These are phyloP conservation scores for Gonioctena quinquepunctata DNA, from an alignment of 1,140 invertebrate genomes.

Conservation along the genomic window DNA sequence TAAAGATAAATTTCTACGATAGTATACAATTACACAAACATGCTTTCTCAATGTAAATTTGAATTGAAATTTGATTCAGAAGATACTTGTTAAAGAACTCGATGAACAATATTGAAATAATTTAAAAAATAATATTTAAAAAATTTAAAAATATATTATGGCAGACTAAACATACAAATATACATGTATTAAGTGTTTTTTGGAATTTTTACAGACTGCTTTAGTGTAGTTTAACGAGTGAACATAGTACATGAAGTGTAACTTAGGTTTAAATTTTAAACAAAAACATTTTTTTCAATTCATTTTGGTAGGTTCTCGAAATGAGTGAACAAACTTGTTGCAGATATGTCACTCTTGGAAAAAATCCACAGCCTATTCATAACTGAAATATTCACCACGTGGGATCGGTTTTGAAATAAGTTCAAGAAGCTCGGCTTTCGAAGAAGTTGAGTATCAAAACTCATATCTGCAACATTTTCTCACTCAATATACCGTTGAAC, in stretches of 20 bases:
- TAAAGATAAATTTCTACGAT: conserved; percentile 36
- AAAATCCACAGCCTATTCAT: background rate
- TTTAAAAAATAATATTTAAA: conserved; percentile 29
- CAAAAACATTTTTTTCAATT: background rate
- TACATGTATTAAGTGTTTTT: too few relatives aligned
- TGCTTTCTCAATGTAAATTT: conserved; percentile 22
- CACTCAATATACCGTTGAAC: background rate
- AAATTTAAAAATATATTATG: conserved; percentile 15
- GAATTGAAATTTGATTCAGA: background rate
- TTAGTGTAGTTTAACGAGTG: background rate
- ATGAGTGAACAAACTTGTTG: background rate
- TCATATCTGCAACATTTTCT: background rate
- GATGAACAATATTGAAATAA: background rate
- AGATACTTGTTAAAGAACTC: background rate
- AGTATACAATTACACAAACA: conserved; percentile 44
- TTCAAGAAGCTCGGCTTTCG: too few relatives aligned
- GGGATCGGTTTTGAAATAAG: too few relatives aligned
- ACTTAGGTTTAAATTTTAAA: background rate
- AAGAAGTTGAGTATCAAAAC: too few relatives aligned
- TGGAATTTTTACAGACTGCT: background rate
- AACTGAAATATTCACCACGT: background rate
- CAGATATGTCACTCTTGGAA: background rate
- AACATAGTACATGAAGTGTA: background rate
- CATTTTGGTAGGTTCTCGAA: background rate
- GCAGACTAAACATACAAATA: conserved; percentile 11